Conservation (phyloP, 1,140 invertebrate species). For the Leptoteleia sp. region DNA sequence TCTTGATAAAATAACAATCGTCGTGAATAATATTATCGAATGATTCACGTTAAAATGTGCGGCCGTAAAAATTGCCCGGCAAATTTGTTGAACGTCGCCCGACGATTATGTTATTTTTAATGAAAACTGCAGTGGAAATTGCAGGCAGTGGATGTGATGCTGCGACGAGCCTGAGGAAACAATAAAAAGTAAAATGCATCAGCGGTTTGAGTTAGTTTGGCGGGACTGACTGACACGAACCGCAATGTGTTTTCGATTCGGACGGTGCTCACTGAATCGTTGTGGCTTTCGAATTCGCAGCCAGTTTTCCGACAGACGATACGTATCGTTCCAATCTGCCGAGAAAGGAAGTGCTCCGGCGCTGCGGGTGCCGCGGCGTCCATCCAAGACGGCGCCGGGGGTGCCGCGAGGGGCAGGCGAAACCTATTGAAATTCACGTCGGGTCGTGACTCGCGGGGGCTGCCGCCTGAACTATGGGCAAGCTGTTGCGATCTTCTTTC, state of each 20-base stretch:
- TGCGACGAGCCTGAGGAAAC: conserved; percentile 16
- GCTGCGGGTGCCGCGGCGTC: too few relatives aligned
- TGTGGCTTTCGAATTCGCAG: conserved; percentile 63
- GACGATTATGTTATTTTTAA: conserved; percentile 25
- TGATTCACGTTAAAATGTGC: not conserved
- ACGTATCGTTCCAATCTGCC: conserved; percentile 61
- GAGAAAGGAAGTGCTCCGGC: conserved; percentile 53
- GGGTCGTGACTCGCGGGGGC: conserved; percentile 50
- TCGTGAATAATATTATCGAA: not conserved
- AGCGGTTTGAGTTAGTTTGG: conserved; percentile 43
- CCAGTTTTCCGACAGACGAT: conserved; percentile 55
- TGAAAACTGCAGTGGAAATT: conserved; percentile 14
- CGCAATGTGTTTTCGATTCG: conserved; percentile 60
- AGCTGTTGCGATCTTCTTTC: conserved; percentile 74
- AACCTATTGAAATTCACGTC: conserved; percentile 75
- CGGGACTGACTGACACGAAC: conserved; percentile 45
- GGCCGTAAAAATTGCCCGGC: not conserved
- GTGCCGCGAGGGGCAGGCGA: conserved; percentile 49
- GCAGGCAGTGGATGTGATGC: conserved; percentile 16
- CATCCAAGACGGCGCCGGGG: conserved; percentile 30
- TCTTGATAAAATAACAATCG: too few relatives aligned
- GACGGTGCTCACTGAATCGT: conserved; percentile 56
- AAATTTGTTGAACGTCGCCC: not conserved
- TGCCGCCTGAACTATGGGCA: conserved; percentile 74
- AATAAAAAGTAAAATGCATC: conserved; percentile 42